phyloP scores from a whole-genome alignment of 2,888 invertebrate genomes.

The Parnassius smintheus region DNA sequence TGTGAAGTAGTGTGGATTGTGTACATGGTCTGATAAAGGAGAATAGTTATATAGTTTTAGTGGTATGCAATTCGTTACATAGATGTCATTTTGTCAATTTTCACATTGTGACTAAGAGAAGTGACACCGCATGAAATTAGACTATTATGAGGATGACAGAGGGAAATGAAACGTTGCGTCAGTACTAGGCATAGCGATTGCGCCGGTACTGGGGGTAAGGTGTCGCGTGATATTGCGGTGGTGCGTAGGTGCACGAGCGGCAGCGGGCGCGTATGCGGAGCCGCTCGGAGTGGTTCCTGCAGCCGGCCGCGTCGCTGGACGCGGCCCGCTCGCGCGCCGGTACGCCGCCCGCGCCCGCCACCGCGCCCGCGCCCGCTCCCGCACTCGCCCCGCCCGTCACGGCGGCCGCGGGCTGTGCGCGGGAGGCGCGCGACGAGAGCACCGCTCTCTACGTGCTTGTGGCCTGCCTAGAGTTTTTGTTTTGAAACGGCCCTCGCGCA shows the following conservation, averaged over 20 bases:
- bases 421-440: constrained; percentile 59
- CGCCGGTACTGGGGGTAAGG: constrained; percentile 30
- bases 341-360: constrained; percentile 43
- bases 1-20: too few relatives aligned
- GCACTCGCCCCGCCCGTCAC: constrained; percentile 35
- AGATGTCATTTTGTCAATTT: neutral
- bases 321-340: constrained; percentile 67
- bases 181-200: constrained; percentile 15
- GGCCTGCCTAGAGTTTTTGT: constrained; percentile 81
- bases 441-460: constrained; percentile 77
- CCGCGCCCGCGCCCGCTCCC: constrained; percentile 32
- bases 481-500: constrained; percentile 62
- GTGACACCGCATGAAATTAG: constrained; percentile 3
- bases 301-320: constrained; percentile 82
- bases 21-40: too few relatives aligned
- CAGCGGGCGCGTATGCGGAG: constrained; percentile 98
- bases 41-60: too few relatives aligned
- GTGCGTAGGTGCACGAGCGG: constrained; percentile 93
- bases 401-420: constrained; percentile 41
- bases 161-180: neutral
- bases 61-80: too few relatives aligned
- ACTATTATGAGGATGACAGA: neutral
- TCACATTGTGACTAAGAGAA: neutral
- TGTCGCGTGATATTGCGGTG: constrained; percentile 41
- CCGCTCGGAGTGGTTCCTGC: constrained; percentile 98